These are phyloP conservation scores for Proisotoma minuta DNA, from an alignment of 2,888 invertebrate genomes.

Conservation along the genomic window DNA sequence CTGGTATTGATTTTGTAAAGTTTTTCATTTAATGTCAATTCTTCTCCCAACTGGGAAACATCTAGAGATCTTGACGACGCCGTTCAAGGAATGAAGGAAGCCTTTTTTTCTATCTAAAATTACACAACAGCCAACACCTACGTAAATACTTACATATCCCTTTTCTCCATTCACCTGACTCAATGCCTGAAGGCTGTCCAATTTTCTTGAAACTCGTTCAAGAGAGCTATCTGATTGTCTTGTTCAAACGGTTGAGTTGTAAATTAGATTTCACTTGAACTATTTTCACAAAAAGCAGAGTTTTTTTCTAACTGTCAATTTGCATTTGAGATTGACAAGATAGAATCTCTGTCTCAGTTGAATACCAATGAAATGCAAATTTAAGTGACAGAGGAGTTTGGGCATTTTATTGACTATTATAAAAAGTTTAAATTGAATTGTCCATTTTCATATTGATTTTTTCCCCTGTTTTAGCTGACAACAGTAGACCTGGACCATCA, in stretches of 20 bases:
- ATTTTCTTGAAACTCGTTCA: slow-evolving; percentile 7
- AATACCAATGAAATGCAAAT: background rate
- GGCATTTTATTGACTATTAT: slow-evolving; percentile 2
- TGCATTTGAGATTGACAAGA: slow-evolving; percentile 1
- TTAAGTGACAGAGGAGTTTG: background rate
- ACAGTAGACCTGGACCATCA: background rate
- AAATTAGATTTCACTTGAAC: slow-evolving; percentile 9
- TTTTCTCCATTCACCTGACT: background rate
- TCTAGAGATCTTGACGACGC: too few relatives aligned
- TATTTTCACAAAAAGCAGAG: background rate
- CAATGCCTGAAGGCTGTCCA: background rate
- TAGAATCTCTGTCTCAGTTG: background rate
- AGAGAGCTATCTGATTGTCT: background rate
- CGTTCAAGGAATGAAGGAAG: too few relatives aligned
- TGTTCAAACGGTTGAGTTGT: slow-evolving; percentile 2
- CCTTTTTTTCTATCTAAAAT: too few relatives aligned
- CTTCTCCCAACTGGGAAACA: background rate
- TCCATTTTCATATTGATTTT: background rate
- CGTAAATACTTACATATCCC: background rate
- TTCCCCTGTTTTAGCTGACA: background rate
- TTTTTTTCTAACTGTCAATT: slow-evolving; percentile 4
- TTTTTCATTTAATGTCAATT: slow-evolving; percentile 1
- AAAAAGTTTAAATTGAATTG: slow-evolving; percentile 5
- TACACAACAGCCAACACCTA: background rate
- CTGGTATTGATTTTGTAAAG: background rate